These are phyloP conservation scores for Cyphomyrus plagiostoma DNA, from an alignment of 2,113 vertebrate species.

Conservation along the genomic window DNA sequence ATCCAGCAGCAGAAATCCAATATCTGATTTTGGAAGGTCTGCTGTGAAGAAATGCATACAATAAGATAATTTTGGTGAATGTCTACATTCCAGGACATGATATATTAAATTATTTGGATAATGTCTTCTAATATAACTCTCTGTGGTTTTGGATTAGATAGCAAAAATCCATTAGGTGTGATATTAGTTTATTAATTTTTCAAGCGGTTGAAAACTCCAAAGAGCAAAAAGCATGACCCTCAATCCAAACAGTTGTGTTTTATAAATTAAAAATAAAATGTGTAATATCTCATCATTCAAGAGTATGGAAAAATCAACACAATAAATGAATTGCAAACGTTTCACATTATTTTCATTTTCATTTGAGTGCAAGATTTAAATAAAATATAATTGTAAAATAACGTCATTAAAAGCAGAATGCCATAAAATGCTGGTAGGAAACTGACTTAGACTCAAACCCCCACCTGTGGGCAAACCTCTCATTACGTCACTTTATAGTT, in stretches of 20 bases:
- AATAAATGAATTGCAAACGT: constrained; percentile 58
- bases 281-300: constrained; percentile 64
- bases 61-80: not conserved
- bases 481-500: constrained; percentile 51
- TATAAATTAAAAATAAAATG: constrained; percentile 62
- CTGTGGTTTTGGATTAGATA: not conserved
- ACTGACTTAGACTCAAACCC: constrained; percentile 35
- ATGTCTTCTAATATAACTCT: not conserved
- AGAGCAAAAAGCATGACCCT: constrained; percentile 59
- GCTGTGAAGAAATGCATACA: constrained; percentile 24
- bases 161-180: not conserved
- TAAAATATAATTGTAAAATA: constrained; percentile 35
- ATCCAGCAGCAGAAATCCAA: not conserved
- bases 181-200: constrained; percentile 36
- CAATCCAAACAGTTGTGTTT: constrained; percentile 56
- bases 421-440: constrained; percentile 69
- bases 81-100: constrained; percentile 3
- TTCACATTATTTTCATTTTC: constrained; percentile 57
- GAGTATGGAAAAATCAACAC: constrained; percentile 69
- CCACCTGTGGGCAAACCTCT: constrained; percentile 53
- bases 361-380: constrained; percentile 34
- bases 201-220: constrained; percentile 45
- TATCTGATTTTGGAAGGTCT: not conserved
- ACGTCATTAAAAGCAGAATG: constrained; percentile 55
- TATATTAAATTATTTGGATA: constrained; percentile 31